These are phyloP conservation scores for Bombus sylvicola DNA, from an alignment of 1,140 invertebrate genomes.

Conservation along the genomic window DNA sequence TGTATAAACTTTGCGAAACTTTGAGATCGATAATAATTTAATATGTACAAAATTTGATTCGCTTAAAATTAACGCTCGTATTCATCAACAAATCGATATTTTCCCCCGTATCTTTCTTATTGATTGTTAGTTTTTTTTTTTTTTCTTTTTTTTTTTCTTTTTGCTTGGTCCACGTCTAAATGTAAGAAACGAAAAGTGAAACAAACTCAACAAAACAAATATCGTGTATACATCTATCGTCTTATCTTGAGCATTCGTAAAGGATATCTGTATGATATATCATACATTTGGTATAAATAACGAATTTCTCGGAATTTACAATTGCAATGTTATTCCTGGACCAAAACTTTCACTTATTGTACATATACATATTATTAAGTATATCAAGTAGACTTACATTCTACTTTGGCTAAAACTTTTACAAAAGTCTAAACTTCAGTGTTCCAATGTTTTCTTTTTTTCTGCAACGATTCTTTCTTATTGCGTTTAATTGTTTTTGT, in stretches of 20 bases:
- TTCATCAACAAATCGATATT: conserved; percentile 36
- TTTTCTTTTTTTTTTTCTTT: conserved; percentile 35
- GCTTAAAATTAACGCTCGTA: conserved; percentile 70
- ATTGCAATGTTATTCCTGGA: conserved; percentile 69
- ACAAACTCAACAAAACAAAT: conserved; percentile 49
- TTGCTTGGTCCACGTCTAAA: conserved; percentile 61
- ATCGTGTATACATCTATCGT: conserved; percentile 24
- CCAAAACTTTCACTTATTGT: conserved; percentile 68
- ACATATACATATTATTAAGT: conserved; percentile 67
- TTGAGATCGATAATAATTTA: conserved; percentile 73
- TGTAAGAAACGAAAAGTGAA: conserved; percentile 48
- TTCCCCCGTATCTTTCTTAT: background rate
- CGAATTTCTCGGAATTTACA: conserved; percentile 72
- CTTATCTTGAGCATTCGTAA: conserved; percentile 63
- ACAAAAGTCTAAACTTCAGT: conserved; percentile 69
- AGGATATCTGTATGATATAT: conserved; percentile 58
- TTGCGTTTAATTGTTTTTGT: conserved; percentile 36
- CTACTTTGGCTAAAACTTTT: conserved; percentile 73
- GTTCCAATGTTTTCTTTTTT: conserved; percentile 48
- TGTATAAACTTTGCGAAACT: conserved; percentile 36
- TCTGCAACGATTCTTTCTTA: conserved; percentile 34
- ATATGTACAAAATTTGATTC: conserved; percentile 72
- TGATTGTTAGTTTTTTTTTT: conserved; percentile 17
- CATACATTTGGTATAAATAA: conserved; percentile 61
- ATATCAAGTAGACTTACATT: conserved; percentile 74